Evolutionary conservation across 2,113 vertebrate species (phyloP).

Genomic region (Acrocephalus kingi): DNA sequence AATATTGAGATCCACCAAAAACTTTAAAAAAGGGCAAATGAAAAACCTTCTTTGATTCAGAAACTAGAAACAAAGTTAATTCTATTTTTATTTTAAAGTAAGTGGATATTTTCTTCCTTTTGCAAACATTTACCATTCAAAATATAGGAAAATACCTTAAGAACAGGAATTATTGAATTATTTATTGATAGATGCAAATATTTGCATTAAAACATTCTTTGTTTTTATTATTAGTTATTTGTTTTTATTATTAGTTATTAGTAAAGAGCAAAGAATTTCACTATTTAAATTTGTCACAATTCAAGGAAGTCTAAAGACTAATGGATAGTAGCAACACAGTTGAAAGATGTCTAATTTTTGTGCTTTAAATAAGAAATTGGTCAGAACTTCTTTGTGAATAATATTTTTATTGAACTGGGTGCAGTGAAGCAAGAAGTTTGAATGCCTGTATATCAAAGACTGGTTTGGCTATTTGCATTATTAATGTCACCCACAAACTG

Average conservation of each 20-base stretch:
- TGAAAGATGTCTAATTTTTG: neutral
- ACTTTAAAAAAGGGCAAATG: neutral
- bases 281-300: neutral
- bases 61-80: neutral
- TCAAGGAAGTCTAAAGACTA: neutral
- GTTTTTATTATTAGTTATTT: neutral
- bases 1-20: neutral
- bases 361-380: neutral
- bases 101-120: neutral
- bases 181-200: neutral
- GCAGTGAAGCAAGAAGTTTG: neutral
- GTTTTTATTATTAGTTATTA: too few relatives aligned
- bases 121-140: neutral
- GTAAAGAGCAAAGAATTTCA: neutral
- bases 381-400: neutral
- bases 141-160: neutral
- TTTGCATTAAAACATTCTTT: neutral
- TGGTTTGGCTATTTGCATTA: neutral
- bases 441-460: neutral
- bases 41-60: neutral
- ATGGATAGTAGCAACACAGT: neutral
- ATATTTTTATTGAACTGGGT: neutral
- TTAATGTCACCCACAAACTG: conserved; percentile 8
- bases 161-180: neutral
- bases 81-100: neutral